These are phyloP conservation scores for Drosophila varians DNA, from an alignment of 1,140 invertebrate genomes.

Conservation along the genomic window DNA sequence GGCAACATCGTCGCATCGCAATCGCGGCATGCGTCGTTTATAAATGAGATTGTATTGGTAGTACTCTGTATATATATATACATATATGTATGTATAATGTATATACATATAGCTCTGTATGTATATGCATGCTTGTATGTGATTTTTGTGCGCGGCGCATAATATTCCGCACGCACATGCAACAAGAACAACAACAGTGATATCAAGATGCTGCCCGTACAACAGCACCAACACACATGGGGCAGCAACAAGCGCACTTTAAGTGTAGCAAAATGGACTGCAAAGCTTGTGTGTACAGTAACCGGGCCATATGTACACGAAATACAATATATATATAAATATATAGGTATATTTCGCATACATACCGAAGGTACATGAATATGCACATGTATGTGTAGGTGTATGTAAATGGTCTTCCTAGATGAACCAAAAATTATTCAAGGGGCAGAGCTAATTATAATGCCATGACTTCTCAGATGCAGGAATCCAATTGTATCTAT, in stretches of 20 bases:
- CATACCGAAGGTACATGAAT: not conserved
- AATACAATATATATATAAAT: conserved; percentile 18
- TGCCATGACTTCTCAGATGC: conserved; percentile 9
- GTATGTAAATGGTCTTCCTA: conserved; percentile 4
- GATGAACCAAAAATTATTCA: conserved; percentile 33
- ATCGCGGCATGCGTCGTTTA: conserved; percentile 51
- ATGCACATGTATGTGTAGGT: not conserved
- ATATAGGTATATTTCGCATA: not conserved
- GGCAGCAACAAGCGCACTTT: conserved; percentile 71
- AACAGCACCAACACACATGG: conserved; percentile 16
- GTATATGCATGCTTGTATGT: not conserved
- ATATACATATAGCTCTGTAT: not conserved
- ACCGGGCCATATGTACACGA: conserved; percentile 43
- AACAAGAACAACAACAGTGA: conserved; percentile 22
- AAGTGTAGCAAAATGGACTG: conserved; percentile 77
- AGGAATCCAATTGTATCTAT: not conserved
- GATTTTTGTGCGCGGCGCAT: conserved; percentile 49
- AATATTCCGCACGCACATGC: conserved; percentile 56
- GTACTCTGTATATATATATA: conserved; percentile 3
- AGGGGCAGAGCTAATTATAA: conserved; percentile 28
- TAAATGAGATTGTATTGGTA: conserved; percentile 39
- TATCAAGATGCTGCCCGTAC: conserved; percentile 32
- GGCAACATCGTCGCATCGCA: conserved; percentile 50
- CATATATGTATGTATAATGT: conserved; percentile 16
- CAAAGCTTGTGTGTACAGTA: conserved; percentile 73